These are phyloP conservation scores for Peromyscus leucopus DNA, from an alignment of 2,113 vertebrate species.

Conservation along the genomic window DNA sequence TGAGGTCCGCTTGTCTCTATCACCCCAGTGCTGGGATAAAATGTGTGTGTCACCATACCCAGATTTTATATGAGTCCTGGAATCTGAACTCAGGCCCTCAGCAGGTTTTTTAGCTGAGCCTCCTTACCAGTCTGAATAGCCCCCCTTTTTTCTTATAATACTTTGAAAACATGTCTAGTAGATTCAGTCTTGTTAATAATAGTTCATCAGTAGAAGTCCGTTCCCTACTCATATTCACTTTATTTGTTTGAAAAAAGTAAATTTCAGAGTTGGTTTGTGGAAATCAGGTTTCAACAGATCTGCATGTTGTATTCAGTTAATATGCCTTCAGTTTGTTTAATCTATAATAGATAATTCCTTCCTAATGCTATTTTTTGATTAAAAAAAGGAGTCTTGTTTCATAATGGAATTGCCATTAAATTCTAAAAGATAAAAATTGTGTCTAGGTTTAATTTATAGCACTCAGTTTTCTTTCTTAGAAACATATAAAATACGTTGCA, in stretches of 20 bases:
- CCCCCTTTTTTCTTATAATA: neutral
- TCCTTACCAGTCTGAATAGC: neutral
- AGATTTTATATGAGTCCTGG: too few species aligned
- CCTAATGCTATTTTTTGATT: neutral
- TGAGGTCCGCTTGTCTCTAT: neutral
- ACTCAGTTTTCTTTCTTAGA: neutral
- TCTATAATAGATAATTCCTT: neutral
- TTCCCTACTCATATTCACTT: neutral
- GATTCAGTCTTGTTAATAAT: neutral
- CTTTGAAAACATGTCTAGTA: neutral
- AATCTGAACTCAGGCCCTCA: neutral
- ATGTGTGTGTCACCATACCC: neutral
- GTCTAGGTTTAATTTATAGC: neutral
- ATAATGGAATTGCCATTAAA: neutral
- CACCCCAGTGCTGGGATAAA: neutral
- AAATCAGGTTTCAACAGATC: constrained; percentile 33
- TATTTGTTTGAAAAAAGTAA: constrained; percentile 29
- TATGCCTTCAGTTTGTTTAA: constrained; percentile 33
- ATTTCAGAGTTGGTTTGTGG: neutral
- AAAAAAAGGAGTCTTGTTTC: neutral
- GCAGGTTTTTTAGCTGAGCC: neutral
- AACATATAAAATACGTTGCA: too few species aligned
- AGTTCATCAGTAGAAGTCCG: neutral
- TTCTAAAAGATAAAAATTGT: neutral
- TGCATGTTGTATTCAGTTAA: neutral